A percentile compares a stretch with the other conserved stretches of the same genome.
Evolutionary conservation across 2,888 invertebrate species (phyloP).

Genomic region (Plusia festucae): DNA sequence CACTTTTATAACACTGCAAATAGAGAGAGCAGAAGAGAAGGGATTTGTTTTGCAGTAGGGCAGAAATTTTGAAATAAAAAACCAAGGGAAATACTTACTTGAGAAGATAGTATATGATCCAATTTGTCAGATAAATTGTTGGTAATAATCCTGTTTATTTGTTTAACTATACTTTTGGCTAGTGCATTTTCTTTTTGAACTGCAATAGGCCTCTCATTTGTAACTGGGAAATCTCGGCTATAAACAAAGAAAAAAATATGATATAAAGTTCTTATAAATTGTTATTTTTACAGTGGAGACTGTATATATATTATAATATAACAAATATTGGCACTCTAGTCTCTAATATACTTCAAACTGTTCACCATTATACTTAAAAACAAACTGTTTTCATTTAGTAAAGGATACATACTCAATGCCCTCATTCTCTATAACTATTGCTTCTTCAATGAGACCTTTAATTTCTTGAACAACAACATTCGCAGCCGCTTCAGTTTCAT

Average conservation of each 20-base stretch:
- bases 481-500: constrained; percentile 81
- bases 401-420: constrained; percentile 87
- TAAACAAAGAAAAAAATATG: constrained; percentile 17
- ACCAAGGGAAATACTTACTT: constrained; percentile 76
- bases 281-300: too few species aligned
- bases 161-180: constrained; percentile 89
- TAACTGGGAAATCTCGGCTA: constrained; percentile 64
- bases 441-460: constrained; percentile 90
- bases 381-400: too few species aligned
- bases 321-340: too few species aligned
- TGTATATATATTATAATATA: too few species aligned
- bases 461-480: constrained; percentile 86
- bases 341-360: too few species aligned
- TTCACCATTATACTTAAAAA: too few species aligned
- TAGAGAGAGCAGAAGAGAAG: neutral
- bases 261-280: neutral
- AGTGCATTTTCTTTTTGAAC: constrained; percentile 81
- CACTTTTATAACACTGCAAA: neutral
- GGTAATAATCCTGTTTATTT: constrained; percentile 92
- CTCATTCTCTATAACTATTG: constrained; percentile 90
- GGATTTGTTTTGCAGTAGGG: too few species aligned
- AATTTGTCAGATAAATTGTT: constrained; percentile 89
- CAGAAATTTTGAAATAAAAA: neutral
- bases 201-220: constrained; percentile 63
- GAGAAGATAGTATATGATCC: constrained; percentile 90